A percentile compares a stretch with the other conserved stretches of the same genome.
Evolutionary conservation across 2,113 vertebrate genomes (phyloP).

Genomic region (Melanerpes aurifrons): DNA sequence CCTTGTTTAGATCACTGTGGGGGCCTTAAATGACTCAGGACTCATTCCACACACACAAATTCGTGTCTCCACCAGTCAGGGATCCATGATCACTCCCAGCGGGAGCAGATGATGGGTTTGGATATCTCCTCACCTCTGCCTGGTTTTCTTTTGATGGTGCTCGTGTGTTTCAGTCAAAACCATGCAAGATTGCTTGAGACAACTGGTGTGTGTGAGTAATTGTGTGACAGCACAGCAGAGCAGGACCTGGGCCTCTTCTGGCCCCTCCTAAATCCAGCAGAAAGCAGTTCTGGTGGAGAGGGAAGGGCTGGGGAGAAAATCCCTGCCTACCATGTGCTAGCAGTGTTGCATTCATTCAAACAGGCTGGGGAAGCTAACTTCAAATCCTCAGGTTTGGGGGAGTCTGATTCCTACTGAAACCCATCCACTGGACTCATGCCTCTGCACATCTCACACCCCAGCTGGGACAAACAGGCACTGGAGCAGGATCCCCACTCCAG

Average conservation of each 20-base stretch:
- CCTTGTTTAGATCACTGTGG: neutral
- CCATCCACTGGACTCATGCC: rapidly evolving
- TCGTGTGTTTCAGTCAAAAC: neutral
- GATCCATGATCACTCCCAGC: neutral
- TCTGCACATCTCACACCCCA: neutral
- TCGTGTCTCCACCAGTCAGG: neutral
- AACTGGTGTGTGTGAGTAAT: neutral
- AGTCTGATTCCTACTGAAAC: neutral
- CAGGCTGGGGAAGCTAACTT: neutral
- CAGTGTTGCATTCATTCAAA: neutral
- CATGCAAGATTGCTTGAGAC: no score
- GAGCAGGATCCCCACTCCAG: neutral
- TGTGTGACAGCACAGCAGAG: neutral
- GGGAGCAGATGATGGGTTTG: neutral
- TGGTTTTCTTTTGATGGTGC: neutral
- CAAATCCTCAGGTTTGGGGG: neutral
- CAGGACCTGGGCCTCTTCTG: neutral
- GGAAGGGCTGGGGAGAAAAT: neutral
- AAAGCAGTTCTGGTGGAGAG: neutral
- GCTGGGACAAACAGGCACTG: rapidly evolving
- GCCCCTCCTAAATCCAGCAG: neutral
- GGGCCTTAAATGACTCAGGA: neutral
- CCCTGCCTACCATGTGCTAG: rapidly evolving
- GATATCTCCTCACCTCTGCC: neutral
- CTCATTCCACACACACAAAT: neutral